Evolutionary conservation across 2,888 invertebrate species (phyloP).

Genomic region (Nemapogon koenigi): DNA sequence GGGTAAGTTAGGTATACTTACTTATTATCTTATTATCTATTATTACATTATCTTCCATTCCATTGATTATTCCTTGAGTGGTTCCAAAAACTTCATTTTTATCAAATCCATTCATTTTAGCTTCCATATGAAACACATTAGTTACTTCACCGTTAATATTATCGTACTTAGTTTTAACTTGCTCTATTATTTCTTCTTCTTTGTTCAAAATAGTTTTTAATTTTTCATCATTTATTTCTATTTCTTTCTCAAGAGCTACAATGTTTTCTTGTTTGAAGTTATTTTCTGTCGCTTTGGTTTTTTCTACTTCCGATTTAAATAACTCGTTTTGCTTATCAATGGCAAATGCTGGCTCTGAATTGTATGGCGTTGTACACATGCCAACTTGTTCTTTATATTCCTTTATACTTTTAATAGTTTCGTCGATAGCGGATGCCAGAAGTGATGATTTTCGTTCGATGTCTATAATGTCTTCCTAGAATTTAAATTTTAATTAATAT

Average conservation of each 20-base stretch:
- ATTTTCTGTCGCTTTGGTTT: conserved; percentile 16
- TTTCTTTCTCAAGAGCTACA: conserved; percentile 12
- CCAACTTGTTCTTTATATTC: conserved; percentile 52
- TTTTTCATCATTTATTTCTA: background rate
- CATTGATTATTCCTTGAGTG: conserved; percentile 36
- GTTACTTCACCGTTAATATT: background rate
- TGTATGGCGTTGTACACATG: too few species aligned
- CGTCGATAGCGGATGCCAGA: conserved; percentile 47
- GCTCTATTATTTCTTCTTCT: background rate
- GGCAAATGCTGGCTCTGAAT: conserved; percentile 12
- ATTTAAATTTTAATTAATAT: too few species aligned
- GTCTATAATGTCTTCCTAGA: conserved; percentile 47
- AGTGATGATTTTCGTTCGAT: conserved; percentile 46
- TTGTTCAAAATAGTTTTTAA: background rate
- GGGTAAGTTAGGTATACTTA: too few species aligned
- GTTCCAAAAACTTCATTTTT: conserved; percentile 28
- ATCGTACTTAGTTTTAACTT: background rate
- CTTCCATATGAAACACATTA: background rate
- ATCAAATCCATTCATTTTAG: background rate
- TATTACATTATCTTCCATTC: conserved; percentile 33
- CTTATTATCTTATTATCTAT: conserved; percentile 33
- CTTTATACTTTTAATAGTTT: conserved; percentile 50
- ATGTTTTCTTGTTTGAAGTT: conserved; percentile 9
- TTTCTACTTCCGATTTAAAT: conserved; percentile 20
- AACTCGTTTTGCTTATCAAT: conserved; percentile 9